Evolutionary conservation across 2,888 invertebrate species (phyloP), one percentile per base, ranked within the genome.

Genomic region (Clitarchus hookeri): DNA sequence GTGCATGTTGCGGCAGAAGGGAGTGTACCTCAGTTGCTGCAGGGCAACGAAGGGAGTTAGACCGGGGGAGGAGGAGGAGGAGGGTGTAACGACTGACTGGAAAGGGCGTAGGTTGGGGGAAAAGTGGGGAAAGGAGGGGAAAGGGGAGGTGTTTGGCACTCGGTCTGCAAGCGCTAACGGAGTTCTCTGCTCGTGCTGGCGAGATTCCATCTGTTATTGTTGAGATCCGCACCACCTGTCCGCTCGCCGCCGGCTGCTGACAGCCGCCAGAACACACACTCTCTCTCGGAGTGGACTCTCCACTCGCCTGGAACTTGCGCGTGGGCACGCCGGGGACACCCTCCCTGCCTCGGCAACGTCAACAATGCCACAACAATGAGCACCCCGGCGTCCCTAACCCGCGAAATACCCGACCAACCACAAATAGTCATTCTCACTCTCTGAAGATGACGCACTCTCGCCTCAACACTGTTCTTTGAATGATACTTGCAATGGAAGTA

Each of bases 171-270:
- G 48, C 48, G 8, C 48, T 16, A 48, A 8, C 48, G 48, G 48
- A 48, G 48, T 48, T 48, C 16, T 36, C 36, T 36, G 53, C 53
- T 53, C 53, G 53, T 2, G 53, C 65, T 48, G 48, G 65, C 19
- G 65, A 65, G 65, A 65, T 65, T 65, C 65, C 65, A 65, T 65
- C 65, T 65, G 65, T 65, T 65, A 65, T 65, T 65, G 65, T 65
- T 65, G 65, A 65, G 65, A 65, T 65, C 65, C 65, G 65, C 65
- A n/a, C 65, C 65, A 23, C 6, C 23, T 65, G 65, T 65, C 65
- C 65, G 65, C 65, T 65, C 65, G n/a, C 65, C 23, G 65, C 65
- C 65, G n/a, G 65, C 23, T 65, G 65, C 65, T 65, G 65, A 65
- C 65, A 65, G 23, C 65, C 65, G 1, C 3, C 65, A 48, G 48